Evolutionary conservation across 2,113 vertebrate species (phyloP).

Genomic region (Aleadryas rufinucha): DNA sequence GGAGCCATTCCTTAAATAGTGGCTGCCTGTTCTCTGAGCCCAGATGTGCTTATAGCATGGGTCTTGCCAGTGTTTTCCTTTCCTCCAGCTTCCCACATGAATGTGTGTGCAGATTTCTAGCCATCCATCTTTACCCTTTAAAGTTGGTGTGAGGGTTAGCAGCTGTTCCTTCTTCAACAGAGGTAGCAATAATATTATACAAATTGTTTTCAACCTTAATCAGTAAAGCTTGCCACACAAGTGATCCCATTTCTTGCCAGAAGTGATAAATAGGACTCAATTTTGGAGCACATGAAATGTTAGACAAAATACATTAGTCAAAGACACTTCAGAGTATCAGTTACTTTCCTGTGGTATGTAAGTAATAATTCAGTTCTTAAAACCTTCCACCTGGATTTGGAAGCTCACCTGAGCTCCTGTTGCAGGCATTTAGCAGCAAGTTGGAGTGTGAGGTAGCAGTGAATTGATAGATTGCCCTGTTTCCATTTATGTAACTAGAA

Average conservation of each 20-base stretch:
- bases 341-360: slow-evolving; percentile 43
- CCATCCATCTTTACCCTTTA: background rate
- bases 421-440: background rate
- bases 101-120: background rate
- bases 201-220: slow-evolving; percentile 10
- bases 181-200: background rate
- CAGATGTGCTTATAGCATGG: background rate
- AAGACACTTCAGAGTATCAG: slow-evolving; percentile 40
- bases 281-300: slow-evolving; percentile 46
- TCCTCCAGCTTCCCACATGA: background rate
- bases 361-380: slow-evolving; percentile 57
- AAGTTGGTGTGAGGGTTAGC: background rate
- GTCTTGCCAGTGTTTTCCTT: background rate
- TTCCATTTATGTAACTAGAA: slow-evolving; percentile 1
- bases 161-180: background rate
- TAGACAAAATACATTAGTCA: slow-evolving; percentile 42
- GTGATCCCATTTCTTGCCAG: slow-evolving; percentile 32
- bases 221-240: background rate
- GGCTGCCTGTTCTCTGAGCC: background rate
- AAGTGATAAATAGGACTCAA: slow-evolving; percentile 11
- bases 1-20: background rate
- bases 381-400: slow-evolving; percentile 38
- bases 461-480: background rate
- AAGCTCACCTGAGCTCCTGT: slow-evolving; percentile 44
- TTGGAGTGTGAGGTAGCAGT: background rate